phyloP scores from a whole-genome alignment of 2,113 vertebrate species.

The Macaca nemestrina region DNA sequence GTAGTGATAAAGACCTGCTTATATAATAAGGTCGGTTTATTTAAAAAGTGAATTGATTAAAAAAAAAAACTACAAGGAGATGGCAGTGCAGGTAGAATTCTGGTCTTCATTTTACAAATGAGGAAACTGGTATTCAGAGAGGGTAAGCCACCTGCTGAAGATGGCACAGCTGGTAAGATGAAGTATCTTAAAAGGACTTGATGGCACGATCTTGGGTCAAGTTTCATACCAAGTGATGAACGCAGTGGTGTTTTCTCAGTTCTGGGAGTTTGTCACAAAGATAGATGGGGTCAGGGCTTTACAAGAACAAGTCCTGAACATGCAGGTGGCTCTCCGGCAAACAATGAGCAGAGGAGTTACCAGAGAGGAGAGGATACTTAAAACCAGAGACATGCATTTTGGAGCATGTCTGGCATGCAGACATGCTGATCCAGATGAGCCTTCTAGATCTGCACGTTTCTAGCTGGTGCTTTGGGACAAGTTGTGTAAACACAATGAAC shows the following conservation, averaged over 20 bases:
- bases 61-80: neutral
- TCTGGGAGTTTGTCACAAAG: slow-evolving; percentile 50
- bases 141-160: neutral
- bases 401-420: neutral
- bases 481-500: neutral
- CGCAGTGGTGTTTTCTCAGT: neutral
- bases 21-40: neutral
- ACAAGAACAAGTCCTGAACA: neutral
- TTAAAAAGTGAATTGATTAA: neutral
- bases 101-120: neutral
- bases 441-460: neutral
- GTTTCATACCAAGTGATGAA: neutral
- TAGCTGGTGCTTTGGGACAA: neutral
- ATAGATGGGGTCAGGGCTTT: slow-evolving; percentile 5
- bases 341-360: neutral
- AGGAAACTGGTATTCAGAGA: neutral
- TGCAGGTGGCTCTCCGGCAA: neutral
- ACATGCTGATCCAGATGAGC: neutral
- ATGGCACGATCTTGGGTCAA: slow-evolving; percentile 3
- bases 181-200: neutral
- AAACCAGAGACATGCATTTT: neutral
- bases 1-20: neutral
- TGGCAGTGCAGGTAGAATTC: neutral
- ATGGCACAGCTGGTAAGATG: neutral
- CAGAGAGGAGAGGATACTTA: neutral